Evolutionary conservation across 2,797 vertebrate genomes (phyloP).

Genomic region (Myioborus miniatus): DNA sequence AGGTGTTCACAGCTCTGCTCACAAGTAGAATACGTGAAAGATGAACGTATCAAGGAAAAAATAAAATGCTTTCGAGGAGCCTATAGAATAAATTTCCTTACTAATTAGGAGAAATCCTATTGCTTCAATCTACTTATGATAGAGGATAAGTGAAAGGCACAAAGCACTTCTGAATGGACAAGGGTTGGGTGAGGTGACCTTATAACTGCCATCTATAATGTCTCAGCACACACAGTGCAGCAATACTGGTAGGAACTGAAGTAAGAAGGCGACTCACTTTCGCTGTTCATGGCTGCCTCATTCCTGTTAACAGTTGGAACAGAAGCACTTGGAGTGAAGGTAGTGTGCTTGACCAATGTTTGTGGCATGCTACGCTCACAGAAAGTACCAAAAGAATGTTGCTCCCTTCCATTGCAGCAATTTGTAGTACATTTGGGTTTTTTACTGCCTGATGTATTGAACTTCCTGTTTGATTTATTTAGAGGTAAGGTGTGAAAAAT

Average conservation of each 20-base stretch:
- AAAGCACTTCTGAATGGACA: not conserved
- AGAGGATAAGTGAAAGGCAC: not conserved
- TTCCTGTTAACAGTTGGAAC: not conserved
- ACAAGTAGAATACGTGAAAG: not conserved
- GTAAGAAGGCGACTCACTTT: not conserved
- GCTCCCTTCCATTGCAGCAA: not conserved
- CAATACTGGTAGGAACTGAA: not conserved
- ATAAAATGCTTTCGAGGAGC: not conserved
- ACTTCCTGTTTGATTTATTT: not conserved
- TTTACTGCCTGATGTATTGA: not conserved
- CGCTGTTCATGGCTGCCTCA: not conserved
- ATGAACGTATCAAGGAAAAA: not conserved
- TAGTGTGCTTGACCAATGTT: not conserved
- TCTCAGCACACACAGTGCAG: not conserved
- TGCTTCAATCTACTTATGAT: not conserved
- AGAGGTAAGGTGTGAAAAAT: not conserved
- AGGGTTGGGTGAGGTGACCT: not conserved
- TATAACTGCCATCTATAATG: not conserved
- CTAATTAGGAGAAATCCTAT: not conserved
- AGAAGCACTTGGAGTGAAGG: not conserved
- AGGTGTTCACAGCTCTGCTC: not conserved
- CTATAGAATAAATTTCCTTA: not conserved
- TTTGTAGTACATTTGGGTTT: accelerated
- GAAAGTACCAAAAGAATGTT: not conserved
- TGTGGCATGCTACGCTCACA: not conserved